Evolutionary conservation across 2,113 vertebrate genomes (phyloP).

Genomic region (Fulmarus glacialis): DNA sequence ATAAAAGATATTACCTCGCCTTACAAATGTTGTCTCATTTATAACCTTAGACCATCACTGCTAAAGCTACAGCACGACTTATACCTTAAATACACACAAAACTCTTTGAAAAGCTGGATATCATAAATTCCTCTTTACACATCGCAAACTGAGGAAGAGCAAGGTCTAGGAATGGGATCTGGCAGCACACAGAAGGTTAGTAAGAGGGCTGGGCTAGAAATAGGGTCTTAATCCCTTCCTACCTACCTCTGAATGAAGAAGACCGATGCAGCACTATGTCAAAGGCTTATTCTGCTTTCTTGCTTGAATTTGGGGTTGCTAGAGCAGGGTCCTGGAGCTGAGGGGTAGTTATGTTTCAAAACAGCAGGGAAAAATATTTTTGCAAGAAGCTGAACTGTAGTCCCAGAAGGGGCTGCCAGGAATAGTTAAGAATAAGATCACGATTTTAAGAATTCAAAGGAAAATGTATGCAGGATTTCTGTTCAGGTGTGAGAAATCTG

Average conservation of each 20-base stretch:
- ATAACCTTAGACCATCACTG: slow-evolving; percentile 4
- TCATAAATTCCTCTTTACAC: slow-evolving; percentile 43
- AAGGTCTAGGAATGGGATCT: neutral
- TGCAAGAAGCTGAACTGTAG: neutral
- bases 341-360: neutral
- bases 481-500: slow-evolving; percentile 5
- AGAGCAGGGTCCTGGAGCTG: neutral
- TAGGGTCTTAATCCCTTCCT: neutral
- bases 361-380: neutral
- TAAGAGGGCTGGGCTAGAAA: neutral
- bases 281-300: neutral
- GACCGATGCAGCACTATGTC: neutral
- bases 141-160: neutral
- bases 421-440: neutral
- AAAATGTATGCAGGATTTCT: neutral
- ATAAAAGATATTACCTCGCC: slow-evolving; percentile 55
- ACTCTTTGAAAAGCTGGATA: slow-evolving; percentile 6
- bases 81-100: slow-evolving; percentile 27
- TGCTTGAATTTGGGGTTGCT: neutral
- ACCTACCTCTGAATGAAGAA: neutral
- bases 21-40: slow-evolving; percentile 62
- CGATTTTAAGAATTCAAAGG: neutral
- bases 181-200: neutral
- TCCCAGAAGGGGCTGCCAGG: neutral
- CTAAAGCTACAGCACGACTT: slow-evolving; percentile 27